A percentile compares a stretch with the other conserved stretches of the same genome.
phyloP scores from a whole-genome alignment of 2,113 vertebrate genomes.

The Amblyopsis rosae region DNA sequence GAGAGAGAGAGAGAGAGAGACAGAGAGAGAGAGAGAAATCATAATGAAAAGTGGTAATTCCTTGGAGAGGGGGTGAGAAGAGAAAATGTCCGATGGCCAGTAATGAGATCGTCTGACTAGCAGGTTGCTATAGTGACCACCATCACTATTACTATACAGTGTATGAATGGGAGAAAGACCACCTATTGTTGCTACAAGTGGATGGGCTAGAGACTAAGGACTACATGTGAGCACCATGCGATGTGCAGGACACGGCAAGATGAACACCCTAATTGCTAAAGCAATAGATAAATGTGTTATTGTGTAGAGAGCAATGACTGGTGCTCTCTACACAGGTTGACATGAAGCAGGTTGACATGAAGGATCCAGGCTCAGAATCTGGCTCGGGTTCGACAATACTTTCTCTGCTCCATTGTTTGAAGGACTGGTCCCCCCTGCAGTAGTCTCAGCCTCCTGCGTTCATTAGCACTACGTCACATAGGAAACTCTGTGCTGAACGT shows the following conservation, averaged over 20 bases:
- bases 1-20: slow-evolving; percentile 56
- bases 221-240: too few relatives aligned
- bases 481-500: too few relatives aligned
- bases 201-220: not conserved
- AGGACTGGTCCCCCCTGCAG: not conserved
- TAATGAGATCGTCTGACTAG: slow-evolving; percentile 78
- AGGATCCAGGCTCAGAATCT: not conserved
- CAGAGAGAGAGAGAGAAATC: slow-evolving; percentile 68
- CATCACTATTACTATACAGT: slow-evolving; percentile 69
- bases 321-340: too few relatives aligned
- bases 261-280: slow-evolving; percentile 48
- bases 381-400: not conserved
- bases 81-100: slow-evolving; percentile 73
- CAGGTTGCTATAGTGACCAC: slow-evolving; percentile 69
- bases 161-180: slow-evolving; percentile 37
- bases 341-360: slow-evolving; percentile 10
- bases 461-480: too few relatives aligned
- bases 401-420: slow-evolving; percentile 11
- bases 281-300: slow-evolving; percentile 13
- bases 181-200: slow-evolving; percentile 10
- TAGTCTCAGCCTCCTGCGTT: too few relatives aligned
- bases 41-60: slow-evolving; percentile 78
- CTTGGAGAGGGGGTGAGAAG: slow-evolving; percentile 72
- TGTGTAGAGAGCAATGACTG: slow-evolving; percentile 6
- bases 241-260: not conserved